Percentiles rank a stretch among this genome's conserved stretches.
phyloP scores from a whole-genome alignment of 2,888 invertebrate species.

The Tenthredo livida region DNA sequence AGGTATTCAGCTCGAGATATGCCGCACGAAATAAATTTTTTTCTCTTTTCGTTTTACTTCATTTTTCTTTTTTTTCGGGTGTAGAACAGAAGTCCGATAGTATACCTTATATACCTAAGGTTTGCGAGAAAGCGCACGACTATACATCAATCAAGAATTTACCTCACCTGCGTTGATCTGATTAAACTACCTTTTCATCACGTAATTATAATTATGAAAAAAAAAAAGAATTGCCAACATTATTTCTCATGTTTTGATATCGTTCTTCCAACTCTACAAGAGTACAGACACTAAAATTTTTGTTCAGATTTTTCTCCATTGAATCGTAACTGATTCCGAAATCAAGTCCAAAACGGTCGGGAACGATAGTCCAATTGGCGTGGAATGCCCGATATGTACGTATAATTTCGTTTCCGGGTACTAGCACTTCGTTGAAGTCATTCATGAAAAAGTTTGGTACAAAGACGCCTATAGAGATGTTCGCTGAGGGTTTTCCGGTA shows the following conservation, averaged over 20 bases:
- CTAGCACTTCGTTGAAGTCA: not conserved
- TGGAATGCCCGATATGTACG: too few relatives aligned
- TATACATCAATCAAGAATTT: not conserved
- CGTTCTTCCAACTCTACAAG: too few relatives aligned
- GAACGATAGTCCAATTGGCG: too few relatives aligned
- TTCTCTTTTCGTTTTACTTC: not conserved
- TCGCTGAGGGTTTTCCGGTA: conserved; percentile 5
- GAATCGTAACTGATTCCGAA: too few relatives aligned
- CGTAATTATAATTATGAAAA: too few relatives aligned
- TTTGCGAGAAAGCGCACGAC: not conserved
- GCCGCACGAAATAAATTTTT: conserved; percentile 25
- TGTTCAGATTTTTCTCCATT: too few relatives aligned
- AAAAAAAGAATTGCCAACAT: too few relatives aligned
- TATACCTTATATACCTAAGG: not conserved
- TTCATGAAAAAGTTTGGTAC: too few relatives aligned
- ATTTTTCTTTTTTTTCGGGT: not conserved
- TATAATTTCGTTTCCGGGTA: not conserved
- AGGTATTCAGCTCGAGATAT: conserved; percentile 12
- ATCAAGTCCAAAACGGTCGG: too few relatives aligned
- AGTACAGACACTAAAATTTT: too few relatives aligned
- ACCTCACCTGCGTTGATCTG: not conserved
- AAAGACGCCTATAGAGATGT: not conserved
- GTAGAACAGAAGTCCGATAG: too few relatives aligned
- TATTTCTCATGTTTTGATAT: too few relatives aligned
- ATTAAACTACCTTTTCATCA: not conserved